Percentiles rank a stretch among this genome's conserved stretches.
phyloP scores from a whole-genome alignment of 2,888 invertebrate genomes.

The Priapulus caudatus region DNA sequence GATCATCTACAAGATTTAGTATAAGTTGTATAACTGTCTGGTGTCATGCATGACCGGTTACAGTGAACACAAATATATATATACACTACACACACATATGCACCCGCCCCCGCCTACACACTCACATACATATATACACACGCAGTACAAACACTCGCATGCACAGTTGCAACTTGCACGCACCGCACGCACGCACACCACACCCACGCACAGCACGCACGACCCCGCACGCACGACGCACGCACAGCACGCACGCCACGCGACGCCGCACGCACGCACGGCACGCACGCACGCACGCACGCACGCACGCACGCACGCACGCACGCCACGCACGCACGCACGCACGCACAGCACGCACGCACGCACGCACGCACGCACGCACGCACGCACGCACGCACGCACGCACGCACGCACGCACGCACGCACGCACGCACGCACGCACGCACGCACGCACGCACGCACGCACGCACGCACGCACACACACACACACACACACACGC shows the following conservation, averaged over 20 bases:
- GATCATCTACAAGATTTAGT: too few species aligned
- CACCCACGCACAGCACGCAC: slow-evolving; percentile 8
- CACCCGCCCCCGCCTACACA: slow-evolving; percentile 11
- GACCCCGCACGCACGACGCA: slow-evolving; percentile 3
- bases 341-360: slow-evolving; percentile 15
- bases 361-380: slow-evolving; percentile 14
- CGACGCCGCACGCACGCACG: background rate
- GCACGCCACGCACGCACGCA: too few species aligned
- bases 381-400: slow-evolving; percentile 12
- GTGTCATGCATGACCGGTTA: too few species aligned
- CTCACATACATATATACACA: slow-evolving; percentile 11
- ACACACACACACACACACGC: slow-evolving; percentile 13
- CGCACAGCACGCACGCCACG: background rate
- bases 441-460: slow-evolving; percentile 15
- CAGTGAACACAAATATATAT: too few species aligned
- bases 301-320: background rate
- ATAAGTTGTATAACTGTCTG: too few species aligned
- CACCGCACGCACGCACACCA: slow-evolving; percentile 9
- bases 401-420: slow-evolving; percentile 14
- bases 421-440: slow-evolving; percentile 14
- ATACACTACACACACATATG: slow-evolving; percentile 12
- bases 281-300: background rate
- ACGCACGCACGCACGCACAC: slow-evolving; percentile 14
- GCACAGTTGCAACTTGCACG: too few species aligned
- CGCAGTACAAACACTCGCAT: too few species aligned